Evolutionary conservation across 2,113 vertebrate genomes (phyloP).

Genomic region (Nesoenas mayeri): DNA sequence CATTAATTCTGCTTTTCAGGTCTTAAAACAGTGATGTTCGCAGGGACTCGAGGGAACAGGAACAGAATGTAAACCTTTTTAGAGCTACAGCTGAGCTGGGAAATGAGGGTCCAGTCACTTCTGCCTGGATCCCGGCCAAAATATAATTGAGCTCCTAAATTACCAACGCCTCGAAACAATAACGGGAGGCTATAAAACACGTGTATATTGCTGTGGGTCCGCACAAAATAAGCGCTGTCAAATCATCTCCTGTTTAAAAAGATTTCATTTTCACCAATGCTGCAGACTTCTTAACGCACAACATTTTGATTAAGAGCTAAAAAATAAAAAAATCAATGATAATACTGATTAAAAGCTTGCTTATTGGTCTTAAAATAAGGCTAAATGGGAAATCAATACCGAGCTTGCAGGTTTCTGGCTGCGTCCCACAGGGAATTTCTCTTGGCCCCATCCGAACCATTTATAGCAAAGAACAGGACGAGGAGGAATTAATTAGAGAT

Average conservation of each 20-base stretch:
- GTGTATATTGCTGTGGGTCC: not conserved
- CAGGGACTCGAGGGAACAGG: not conserved
- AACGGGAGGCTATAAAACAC: not conserved
- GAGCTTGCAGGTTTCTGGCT: not conserved
- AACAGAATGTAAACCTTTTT: not conserved
- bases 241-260: not conserved
- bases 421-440: not conserved
- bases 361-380: constrained; percentile 24
- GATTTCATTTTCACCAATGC: not conserved
- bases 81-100: not conserved
- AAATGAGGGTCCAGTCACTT: not conserved
- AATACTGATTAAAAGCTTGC: constrained; percentile 16
- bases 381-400: constrained; percentile 45
- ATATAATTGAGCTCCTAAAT: not conserved
- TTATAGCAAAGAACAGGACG: not conserved
- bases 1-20: not conserved
- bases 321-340: constrained; percentile 27
- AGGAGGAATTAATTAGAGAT: not conserved
- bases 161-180: not conserved
- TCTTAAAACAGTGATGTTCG: not conserved
- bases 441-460: not conserved
- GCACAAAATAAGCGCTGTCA: not conserved
- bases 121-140: not conserved
- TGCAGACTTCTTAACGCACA: not conserved
- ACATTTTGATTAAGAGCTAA: constrained; percentile 9